Percentiles rank a stretch among this genome's conserved stretches.
Conservation (phyloP, 2,113 vertebrate species). For the Albula glossodonta region DNA sequence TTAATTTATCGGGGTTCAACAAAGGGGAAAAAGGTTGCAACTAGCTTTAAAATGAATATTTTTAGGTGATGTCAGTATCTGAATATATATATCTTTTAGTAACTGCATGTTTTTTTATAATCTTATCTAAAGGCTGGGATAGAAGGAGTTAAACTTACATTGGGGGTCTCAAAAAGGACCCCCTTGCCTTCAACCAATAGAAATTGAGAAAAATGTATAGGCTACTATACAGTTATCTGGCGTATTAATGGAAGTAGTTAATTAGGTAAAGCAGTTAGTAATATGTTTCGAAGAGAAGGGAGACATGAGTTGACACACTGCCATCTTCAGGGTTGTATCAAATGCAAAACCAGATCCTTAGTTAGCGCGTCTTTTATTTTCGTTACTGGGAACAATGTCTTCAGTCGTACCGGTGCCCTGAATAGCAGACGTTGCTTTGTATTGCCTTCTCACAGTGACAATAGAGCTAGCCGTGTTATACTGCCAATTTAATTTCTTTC, state of each 20-base stretch:
- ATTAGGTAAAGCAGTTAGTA: slow-evolving; percentile 41
- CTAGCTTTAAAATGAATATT: slow-evolving; percentile 62
- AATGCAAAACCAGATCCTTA: slow-evolving; percentile 47
- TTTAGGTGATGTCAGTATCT: slow-evolving; percentile 63
- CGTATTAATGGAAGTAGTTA: slow-evolving; percentile 24
- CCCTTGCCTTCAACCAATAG: slow-evolving; percentile 69
- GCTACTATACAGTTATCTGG: slow-evolving; percentile 24
- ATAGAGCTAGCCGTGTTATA: slow-evolving; percentile 75
- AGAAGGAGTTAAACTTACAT: slow-evolving; percentile 56
- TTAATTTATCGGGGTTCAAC: slow-evolving; percentile 46
- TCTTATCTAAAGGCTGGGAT: slow-evolving; percentile 60
- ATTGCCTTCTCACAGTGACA: slow-evolving; percentile 75
- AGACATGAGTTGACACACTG: slow-evolving; percentile 72
- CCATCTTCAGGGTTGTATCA: slow-evolving; percentile 69
- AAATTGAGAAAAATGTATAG: slow-evolving; percentile 27
- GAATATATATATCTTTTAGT: slow-evolving; percentile 70
- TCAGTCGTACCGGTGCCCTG: slow-evolving; percentile 62
- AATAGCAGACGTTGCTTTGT: slow-evolving; percentile 67
- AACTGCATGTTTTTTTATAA: slow-evolving; percentile 74
- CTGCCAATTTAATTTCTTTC: slow-evolving; percentile 69
- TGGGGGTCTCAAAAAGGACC: slow-evolving; percentile 58
- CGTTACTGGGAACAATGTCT: slow-evolving; percentile 65
- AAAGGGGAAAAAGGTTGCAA: slow-evolving; percentile 35
- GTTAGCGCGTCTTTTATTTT: slow-evolving; percentile 53
- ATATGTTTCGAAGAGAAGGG: slow-evolving; percentile 30